A percentile compares a stretch with the other conserved stretches of the same genome.
These are phyloP conservation scores for Lamproptera curius DNA, from an alignment of 2,888 invertebrate genomes.

Conservation along the genomic window DNA sequence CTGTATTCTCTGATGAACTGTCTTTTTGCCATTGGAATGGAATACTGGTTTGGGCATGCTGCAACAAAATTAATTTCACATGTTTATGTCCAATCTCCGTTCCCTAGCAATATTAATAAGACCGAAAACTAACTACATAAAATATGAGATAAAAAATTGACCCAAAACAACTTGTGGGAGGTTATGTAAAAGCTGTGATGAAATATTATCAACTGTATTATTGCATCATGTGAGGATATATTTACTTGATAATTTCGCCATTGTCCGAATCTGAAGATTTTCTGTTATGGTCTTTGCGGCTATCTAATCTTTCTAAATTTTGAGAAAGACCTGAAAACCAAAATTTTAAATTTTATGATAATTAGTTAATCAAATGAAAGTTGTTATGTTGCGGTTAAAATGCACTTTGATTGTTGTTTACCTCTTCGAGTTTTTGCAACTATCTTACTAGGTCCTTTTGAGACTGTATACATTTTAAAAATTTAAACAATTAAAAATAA, in stretches of 20 bases:
- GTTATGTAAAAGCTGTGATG: slow-evolving; percentile 74
- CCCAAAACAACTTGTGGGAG: slow-evolving; percentile 41
- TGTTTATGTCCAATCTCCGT: not conserved
- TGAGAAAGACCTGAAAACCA: slow-evolving; percentile 83
- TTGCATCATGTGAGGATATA: slow-evolving; percentile 36
- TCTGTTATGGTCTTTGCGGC: slow-evolving; percentile 83
- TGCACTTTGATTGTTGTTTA: slow-evolving; percentile 38
- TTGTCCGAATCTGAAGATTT: slow-evolving; percentile 83
- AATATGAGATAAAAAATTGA: slow-evolving; percentile 1
- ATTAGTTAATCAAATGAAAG: slow-evolving; percentile 14
- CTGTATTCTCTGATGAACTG: slow-evolving; percentile 79
- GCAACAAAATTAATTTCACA: slow-evolving; percentile 40
- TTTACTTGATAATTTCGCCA: slow-evolving; percentile 82
- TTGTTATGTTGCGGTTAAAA: not conserved
- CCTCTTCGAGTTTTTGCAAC: slow-evolving; percentile 92
- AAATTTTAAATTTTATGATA: slow-evolving; percentile 34
- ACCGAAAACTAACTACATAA: not conserved
- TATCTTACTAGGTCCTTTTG: slow-evolving; percentile 92
- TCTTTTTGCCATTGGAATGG: slow-evolving; percentile 82
- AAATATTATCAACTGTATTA: slow-evolving; percentile 44
- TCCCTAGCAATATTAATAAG: slow-evolving; percentile 1
- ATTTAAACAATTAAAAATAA: slow-evolving; percentile 54
- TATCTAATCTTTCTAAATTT: slow-evolving; percentile 88
- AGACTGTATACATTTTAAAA: slow-evolving; percentile 89
- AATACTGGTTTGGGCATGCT: slow-evolving; percentile 91